Evolutionary conservation across 2,888 invertebrate species (phyloP), one percentile per base, ranked within the genome.

Genomic region (Drosophila macrospina): DNA sequence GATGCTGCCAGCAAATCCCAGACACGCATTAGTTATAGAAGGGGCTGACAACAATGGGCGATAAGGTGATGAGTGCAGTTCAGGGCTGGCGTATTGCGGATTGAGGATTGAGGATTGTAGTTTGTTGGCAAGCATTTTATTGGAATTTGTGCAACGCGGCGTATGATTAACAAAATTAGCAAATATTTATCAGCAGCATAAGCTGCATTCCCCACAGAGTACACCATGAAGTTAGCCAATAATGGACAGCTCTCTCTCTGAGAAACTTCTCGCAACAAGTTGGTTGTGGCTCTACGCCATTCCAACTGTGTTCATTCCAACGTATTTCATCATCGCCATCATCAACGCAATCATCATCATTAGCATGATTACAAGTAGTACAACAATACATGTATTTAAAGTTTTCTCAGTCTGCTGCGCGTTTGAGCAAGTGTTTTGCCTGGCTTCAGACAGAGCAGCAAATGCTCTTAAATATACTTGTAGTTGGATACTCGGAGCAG

Each of bases 161-260:
- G 75, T 78, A 85, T 81, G 76, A 87, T 85, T 87, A 69, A 85
- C 79, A 52, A 56, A 75, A 78, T 78, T 67, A 66, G 60, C 69
- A 73, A 64, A 73, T 63, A 87, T 66, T 80, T 74, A 64, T 67
- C 3, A n/a, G 20, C 10, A 24, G 39, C 20, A 11, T 41, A 5
- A 20, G 5, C 39, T 41, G 5, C 11, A 5, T 20, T 10, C 4
- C 37, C 37, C 37, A 10, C 15, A 4, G 15, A 41, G 6, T 42
- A 45, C 28, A 16, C 20, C 20, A 20, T 20, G 20, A 20, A 20
- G 20, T 20, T 20, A 2, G 20, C 20, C 6, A 41, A 20, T 41
- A 5, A 20, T 20, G 11, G 20, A 20, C 20, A n/a, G n/a, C n/a
- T n/a, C n/a, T n/a, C n/a, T n/a, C n/a, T n/a, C n/a, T n/a, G n/a